These are phyloP conservation scores for Torymus auratus DNA, from an alignment of 2,888 invertebrate genomes.

Conservation along the genomic window DNA sequence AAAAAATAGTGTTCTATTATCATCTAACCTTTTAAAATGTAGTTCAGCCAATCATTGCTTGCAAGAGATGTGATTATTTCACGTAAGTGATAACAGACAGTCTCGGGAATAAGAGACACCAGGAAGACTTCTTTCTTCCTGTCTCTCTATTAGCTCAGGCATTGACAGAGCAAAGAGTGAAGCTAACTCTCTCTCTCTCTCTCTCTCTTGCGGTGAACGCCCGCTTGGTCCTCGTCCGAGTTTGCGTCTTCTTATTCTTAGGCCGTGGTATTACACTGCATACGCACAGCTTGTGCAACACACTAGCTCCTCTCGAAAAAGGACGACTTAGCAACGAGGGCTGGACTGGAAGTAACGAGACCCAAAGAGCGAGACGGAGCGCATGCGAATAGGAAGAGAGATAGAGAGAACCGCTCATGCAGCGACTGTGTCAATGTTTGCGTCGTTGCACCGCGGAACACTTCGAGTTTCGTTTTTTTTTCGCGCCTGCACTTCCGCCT, in stretches of 20 bases:
- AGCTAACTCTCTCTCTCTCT: too few relatives aligned
- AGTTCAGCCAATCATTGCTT: too few relatives aligned
- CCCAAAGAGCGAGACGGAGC: constrained; percentile 49
- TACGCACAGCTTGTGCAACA: too few relatives aligned
- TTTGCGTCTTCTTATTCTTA: constrained; percentile 3
- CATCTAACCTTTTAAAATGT: too few relatives aligned
- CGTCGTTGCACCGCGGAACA: constrained; percentile 62
- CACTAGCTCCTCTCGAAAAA: too few relatives aligned
- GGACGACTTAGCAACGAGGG: not conserved
- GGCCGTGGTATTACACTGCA: too few relatives aligned
- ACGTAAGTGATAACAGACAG: too few relatives aligned
- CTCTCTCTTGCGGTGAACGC: not conserved
- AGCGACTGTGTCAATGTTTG: constrained; percentile 71
- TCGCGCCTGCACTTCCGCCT: not conserved
- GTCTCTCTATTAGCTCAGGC: constrained; percentile 65
- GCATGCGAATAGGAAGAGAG: not conserved
- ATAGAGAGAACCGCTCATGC: constrained; percentile 51
- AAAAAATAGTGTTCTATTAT: too few relatives aligned
- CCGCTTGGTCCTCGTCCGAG: not conserved
- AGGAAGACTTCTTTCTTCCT: too few relatives aligned
- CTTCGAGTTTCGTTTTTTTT: not conserved
- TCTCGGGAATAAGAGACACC: too few relatives aligned
- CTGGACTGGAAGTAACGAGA: constrained; percentile 41
- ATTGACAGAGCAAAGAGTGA: constrained; percentile 66
- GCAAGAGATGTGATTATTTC: too few relatives aligned